These are phyloP conservation scores for Lophius americanus DNA, from an alignment of 2,797 vertebrate species.

Conservation along the genomic window DNA sequence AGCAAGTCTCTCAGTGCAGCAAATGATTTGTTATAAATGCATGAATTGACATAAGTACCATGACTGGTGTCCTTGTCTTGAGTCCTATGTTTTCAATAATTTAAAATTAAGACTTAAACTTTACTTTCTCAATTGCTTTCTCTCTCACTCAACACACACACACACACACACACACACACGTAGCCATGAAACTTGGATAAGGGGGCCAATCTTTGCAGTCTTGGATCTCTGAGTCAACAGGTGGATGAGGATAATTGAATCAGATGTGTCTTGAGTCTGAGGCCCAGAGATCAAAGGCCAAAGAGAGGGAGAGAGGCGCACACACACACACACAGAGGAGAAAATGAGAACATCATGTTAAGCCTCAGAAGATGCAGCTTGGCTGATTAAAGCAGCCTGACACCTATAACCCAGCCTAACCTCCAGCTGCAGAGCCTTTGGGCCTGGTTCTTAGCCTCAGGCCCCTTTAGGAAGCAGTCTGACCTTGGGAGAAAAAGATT, in stretches of 20 bases:
- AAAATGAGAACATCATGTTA: conserved; percentile 69
- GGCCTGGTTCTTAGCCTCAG: conserved; percentile 59
- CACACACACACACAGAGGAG: conserved; percentile 26
- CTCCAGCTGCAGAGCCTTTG: conserved; percentile 77
- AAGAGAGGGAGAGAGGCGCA: conserved; percentile 10
- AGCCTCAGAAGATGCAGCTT: conserved; percentile 69
- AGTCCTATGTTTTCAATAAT: not conserved
- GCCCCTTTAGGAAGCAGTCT: conserved; percentile 60
- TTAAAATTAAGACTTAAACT: conserved; percentile 11
- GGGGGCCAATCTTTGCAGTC: conserved; percentile 75
- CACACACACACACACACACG: conserved; percentile 23
- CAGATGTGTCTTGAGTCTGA: conserved; percentile 83
- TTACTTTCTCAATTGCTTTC: conserved; percentile 3
- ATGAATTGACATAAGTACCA: not conserved
- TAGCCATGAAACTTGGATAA: conserved; percentile 64
- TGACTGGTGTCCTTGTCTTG: too few species aligned
- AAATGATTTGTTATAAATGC: not conserved
- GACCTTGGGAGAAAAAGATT: conserved; percentile 70
- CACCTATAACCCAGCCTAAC: conserved; percentile 74
- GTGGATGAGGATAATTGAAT: conserved; percentile 87
- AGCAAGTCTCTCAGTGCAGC: not conserved
- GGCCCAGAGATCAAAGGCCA: conserved; percentile 79
- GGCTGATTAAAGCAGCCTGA: conserved; percentile 80
- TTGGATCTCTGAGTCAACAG: conserved; percentile 84
- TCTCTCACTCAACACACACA: not conserved